Base-by-base conservation (phyloP, 2,797 vertebrate species). In the Pipistrellus kuhlii region DNA sequence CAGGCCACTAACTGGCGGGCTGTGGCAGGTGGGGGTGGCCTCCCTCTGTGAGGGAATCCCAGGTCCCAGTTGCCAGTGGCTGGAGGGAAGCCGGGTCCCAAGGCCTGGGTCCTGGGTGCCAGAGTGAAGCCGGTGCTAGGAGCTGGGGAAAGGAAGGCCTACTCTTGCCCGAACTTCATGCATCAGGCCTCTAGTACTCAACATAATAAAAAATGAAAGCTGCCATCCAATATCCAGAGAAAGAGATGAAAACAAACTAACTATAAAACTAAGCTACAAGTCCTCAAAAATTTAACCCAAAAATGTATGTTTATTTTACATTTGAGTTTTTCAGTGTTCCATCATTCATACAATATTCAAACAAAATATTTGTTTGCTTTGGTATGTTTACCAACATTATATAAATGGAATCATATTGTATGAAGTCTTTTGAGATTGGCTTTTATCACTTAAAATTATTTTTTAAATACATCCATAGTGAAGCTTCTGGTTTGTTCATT, bases 201-300 rank as follows among this genome's bases (percentile, higher is more conserved):
- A 85, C 71, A 85, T 71, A 90, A 90, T 84, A 66, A 85, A 75
- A 87, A 93, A 81, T 89, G 51, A 94, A 90, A 85, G 82, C 51
- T 88, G 73, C 82, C 59, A 85, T 85, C n/a, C 64, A 46, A 64
- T 57, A 89, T 46, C 18, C 64, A 88, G 17, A 76, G 41, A 95
- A 72, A 91, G 68, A 51, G 62, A 73, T 27, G 10, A 59, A 59
- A 59, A 5, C 27, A n/a, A 17, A 73, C 48, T 62, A 17, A 73
- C 48, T 55, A 73, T 57, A 55, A 84, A 93, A 92, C n/a, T 73
- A 68, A 88, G 35, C 72, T 95, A 78, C 4, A 76, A 75, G 32
- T 75, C 2, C 32, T 81, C 30, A 73, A n/a, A 44, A 6, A 35
- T 23, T 55, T 35, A 14, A 68, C 7, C 30, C 41, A 82, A 68